Evolutionary conservation across 2,888 invertebrate species (phyloP), one percentile per base, ranked within the genome.

Genomic region (Drosophila prolongata): DNA sequence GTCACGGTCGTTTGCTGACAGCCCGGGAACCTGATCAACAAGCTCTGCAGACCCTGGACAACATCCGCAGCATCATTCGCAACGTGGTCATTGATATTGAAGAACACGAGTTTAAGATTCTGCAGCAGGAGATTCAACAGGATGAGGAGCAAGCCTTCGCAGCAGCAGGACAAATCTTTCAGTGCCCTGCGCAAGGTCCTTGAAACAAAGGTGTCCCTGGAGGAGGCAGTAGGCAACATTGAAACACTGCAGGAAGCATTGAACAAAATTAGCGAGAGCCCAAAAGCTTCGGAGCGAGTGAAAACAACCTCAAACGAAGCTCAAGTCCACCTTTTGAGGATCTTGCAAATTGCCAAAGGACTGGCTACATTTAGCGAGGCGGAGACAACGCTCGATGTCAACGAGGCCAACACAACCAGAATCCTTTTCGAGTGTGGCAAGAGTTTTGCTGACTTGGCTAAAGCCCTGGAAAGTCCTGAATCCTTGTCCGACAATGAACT

Each of bases 41-140:
- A 16, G 90, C 90, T 30, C 60, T 89, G 3, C 78, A 84, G 10
- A 90, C 87, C 1, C 73, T 92, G 1, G 83, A 89, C 16, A 83
- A 90, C 50, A 90, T 92, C 27, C 76, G 84, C 6, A 80, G 80
- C 30, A 88, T 90, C 3, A 91, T 92, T 13, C 86, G 89, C 46
- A 74, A 82, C 37, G 88, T 90, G 3, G 89, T 90, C 64, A 89
- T 90, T 11, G 90, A 91, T 47, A 92, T 92, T 43, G 92, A 92
- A 66, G 90, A 90, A 49, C 88, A 91, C 14, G 92, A 92, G 54
- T 88, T 90, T 10, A 91, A 90, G 60, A 82, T 91, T 44, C 69
- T 91, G 0, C 90, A 90, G 50, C 84, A 90, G 19, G 91, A 91
- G 74, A 90, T 91, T 1, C 89, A 87, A 14, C 76, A 86, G 38